Conservation (phyloP, 2,888 invertebrate genomes). For the Pollenia amentaria region DNA sequence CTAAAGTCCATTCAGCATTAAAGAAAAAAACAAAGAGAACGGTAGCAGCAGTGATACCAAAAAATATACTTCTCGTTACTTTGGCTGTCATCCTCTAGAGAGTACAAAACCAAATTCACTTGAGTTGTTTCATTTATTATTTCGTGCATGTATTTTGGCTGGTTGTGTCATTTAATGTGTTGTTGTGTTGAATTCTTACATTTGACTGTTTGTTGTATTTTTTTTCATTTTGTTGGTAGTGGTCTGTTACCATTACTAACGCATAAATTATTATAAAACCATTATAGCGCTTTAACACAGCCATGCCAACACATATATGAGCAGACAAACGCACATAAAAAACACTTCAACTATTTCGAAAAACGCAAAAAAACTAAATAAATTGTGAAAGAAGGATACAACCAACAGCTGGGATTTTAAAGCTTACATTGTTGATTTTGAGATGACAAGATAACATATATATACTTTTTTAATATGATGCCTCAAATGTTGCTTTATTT, state of each 20-base stretch:
- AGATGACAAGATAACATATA: constrained; percentile 61
- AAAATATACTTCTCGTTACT: constrained; percentile 49
- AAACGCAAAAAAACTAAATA: constrained; percentile 26
- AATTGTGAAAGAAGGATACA: constrained; percentile 33
- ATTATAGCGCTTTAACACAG: constrained; percentile 49
- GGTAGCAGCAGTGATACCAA: constrained; percentile 8
- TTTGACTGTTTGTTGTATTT: constrained; percentile 40
- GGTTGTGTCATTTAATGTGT: constrained; percentile 47
- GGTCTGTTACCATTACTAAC: constrained; percentile 55
- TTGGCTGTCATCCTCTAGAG: constrained; percentile 45
- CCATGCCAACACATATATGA: constrained; percentile 2
- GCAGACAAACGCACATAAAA: constrained; percentile 14
- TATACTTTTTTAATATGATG: constrained; percentile 53
- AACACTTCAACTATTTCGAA: constrained; percentile 14
- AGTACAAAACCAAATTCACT: constrained; percentile 62
- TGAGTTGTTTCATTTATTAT: constrained; percentile 64
- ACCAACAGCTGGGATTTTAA: constrained; percentile 59
- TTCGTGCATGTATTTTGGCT: constrained; percentile 36
- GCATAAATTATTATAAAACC: constrained; percentile 71
- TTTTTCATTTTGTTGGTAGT: constrained; percentile 24
- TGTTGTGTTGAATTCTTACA: constrained; percentile 35
- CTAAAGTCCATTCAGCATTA: constrained; percentile 36
- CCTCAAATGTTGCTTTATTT: constrained; percentile 44
- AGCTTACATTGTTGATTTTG: constrained; percentile 60
- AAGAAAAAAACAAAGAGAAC: constrained; percentile 9